Evolutionary conservation across 1,140 invertebrate genomes (phyloP).

Genomic region (Parapsyche elsis): DNA sequence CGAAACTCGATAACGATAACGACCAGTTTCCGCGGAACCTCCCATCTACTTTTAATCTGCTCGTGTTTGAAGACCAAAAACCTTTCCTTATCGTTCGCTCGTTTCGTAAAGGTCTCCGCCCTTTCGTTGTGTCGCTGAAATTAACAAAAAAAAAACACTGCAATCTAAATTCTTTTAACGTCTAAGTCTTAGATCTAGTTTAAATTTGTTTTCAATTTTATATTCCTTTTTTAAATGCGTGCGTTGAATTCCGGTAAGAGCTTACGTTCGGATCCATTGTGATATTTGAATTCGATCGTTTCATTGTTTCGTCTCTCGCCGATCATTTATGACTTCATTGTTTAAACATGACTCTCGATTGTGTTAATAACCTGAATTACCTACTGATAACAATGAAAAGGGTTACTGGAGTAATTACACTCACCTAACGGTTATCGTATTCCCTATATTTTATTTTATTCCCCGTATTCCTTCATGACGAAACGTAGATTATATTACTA

Average conservation of each 20-base stretch:
- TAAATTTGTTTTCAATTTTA: background rate
- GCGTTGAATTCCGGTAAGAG: background rate
- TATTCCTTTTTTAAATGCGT: background rate
- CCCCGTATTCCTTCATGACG: too few species aligned
- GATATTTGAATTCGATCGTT: constrained; percentile 14
- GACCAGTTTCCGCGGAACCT: background rate
- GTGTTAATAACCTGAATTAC: background rate
- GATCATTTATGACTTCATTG: constrained; percentile 25
- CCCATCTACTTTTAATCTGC: too few species aligned
- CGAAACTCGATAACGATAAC: constrained; percentile 7
- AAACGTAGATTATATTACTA: too few species aligned
- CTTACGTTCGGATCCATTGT: background rate
- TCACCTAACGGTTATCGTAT: background rate
- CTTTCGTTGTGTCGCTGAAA: background rate
- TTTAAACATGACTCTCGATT: constrained; percentile 29
- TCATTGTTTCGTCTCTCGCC: background rate
- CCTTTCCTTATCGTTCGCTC: too few species aligned
- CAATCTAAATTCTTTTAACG: background rate
- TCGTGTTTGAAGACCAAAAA: too few species aligned
- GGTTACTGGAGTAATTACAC: background rate
- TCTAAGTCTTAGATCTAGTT: too few species aligned
- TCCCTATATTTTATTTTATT: too few species aligned
- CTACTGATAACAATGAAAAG: background rate
- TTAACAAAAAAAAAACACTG: background rate
- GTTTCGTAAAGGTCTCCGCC: too few species aligned